phyloP scores from a whole-genome alignment of 2,797 vertebrate species.

The Odontamblyopus rebecca region DNA sequence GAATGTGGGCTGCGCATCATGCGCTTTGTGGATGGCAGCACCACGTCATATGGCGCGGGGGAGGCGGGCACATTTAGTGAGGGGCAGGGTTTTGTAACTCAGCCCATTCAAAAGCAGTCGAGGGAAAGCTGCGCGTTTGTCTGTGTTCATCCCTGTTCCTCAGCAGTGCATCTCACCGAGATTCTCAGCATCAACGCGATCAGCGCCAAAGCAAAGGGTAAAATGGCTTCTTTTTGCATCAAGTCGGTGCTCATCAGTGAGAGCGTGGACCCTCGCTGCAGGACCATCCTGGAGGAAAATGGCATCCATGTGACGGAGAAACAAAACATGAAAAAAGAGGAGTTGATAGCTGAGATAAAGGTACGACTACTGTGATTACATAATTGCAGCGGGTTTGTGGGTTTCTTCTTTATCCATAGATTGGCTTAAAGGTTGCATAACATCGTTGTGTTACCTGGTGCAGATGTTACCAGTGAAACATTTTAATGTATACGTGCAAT shows the following conservation, averaged over 20 bases:
- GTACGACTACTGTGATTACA: constrained; percentile 57
- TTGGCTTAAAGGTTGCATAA: background rate
- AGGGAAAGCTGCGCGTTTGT: constrained; percentile 5
- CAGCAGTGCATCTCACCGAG: background rate
- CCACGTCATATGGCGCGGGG: constrained; percentile 7
- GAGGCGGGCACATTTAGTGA: constrained; percentile 45
- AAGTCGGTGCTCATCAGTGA: constrained; percentile 88
- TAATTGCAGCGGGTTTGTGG: background rate
- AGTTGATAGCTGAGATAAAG: constrained; percentile 87
- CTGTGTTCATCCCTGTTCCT: constrained; percentile 29
- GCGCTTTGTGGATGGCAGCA: too few species aligned
- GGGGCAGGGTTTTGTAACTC: constrained; percentile 27
- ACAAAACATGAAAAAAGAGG: constrained; percentile 82
- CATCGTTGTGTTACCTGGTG: background rate
- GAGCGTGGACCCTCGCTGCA: constrained; percentile 89
- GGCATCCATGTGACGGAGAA: constrained; percentile 88
- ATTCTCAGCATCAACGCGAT: background rate
- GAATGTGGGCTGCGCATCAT: background rate
- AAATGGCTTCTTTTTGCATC: constrained; percentile 83
- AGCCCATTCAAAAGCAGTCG: constrained; percentile 57
- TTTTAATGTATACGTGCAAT: background rate
- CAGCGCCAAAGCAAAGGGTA: constrained; percentile 8
- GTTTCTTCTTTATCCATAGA: background rate
- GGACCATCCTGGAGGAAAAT: constrained; percentile 83
- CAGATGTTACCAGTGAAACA: background rate